Percentiles rank a stretch among this genome's conserved stretches.
Evolutionary conservation across 2,888 invertebrate genomes (phyloP).

Genomic region (Sericinus montela): DNA sequence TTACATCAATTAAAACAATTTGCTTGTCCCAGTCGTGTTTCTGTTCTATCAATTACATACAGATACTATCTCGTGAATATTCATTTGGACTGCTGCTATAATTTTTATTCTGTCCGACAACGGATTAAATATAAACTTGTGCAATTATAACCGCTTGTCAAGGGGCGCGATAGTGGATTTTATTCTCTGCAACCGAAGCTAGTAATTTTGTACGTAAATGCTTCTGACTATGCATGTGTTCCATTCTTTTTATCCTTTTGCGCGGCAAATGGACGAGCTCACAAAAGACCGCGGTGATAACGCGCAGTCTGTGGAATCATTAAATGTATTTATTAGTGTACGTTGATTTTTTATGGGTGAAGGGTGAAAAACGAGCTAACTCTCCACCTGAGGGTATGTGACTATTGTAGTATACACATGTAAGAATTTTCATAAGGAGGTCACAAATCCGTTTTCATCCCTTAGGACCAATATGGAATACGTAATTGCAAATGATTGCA

Average conservation of each 20-base stretch:
- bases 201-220: slow-evolving; percentile 11
- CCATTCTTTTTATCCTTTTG: neutral
- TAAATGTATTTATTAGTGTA: too few species aligned
- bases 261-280: neutral
- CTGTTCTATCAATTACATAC: slow-evolving; percentile 57
- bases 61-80: slow-evolving; percentile 39
- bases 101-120: slow-evolving; percentile 11
- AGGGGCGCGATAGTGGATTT: slow-evolving; percentile 5
- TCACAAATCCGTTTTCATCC: too few species aligned
- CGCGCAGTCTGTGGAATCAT: neutral
- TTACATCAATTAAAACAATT: slow-evolving; percentile 52
- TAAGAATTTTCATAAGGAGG: too few species aligned
- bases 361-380: too few species aligned
- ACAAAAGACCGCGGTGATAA: neutral
- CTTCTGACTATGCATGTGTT: slow-evolving; percentile 5
- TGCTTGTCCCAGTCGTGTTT: slow-evolving; percentile 54
- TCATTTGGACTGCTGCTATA: slow-evolving; percentile 33
- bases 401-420: too few species aligned
- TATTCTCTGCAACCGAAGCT: slow-evolving; percentile 6
- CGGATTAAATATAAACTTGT: slow-evolving; percentile 9
- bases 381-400: too few species aligned
- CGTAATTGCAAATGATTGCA: too few species aligned
- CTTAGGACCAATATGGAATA: too few species aligned
- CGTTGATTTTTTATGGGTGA: too few species aligned
- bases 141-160: slow-evolving; percentile 12